Conservation (phyloP, 2,113 vertebrate species). For the Epinephelus lanceolatus region DNA sequence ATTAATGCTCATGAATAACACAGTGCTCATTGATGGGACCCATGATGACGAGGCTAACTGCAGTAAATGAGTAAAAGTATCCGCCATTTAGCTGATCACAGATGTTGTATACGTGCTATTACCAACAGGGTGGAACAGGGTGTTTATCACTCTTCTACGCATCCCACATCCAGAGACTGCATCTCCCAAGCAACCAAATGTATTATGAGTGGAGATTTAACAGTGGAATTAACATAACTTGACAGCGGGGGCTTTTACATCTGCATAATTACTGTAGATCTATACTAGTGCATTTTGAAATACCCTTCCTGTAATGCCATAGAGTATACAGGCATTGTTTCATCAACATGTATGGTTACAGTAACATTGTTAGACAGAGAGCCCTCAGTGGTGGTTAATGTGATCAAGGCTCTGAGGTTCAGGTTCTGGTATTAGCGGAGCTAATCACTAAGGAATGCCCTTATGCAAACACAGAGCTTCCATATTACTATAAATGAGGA, state of each 20-base stretch:
- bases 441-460: constrained; percentile 81
- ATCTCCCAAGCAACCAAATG: background rate
- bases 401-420: constrained; percentile 62
- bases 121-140: background rate
- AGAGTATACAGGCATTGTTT: constrained; percentile 10
- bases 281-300: constrained; percentile 9
- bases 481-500: constrained; percentile 79
- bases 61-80: background rate
- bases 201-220: background rate
- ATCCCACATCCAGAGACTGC: background rate
- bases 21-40: background rate
- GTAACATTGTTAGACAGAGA: constrained; percentile 10
- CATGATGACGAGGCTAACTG: background rate
- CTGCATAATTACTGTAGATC: background rate
- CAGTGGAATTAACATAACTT: background rate
- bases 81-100: background rate
- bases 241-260: background rate
- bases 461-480: constrained; percentile 76
- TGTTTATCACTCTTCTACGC: background rate
- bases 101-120: too few species aligned
- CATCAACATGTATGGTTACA: background rate
- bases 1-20: background rate
- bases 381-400: constrained; percentile 32
- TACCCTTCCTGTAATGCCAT: constrained; percentile 13
- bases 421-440: constrained; percentile 70